phyloP scores from a whole-genome alignment of 2,113 vertebrate species.

The Anas platyrhynchos region DNA sequence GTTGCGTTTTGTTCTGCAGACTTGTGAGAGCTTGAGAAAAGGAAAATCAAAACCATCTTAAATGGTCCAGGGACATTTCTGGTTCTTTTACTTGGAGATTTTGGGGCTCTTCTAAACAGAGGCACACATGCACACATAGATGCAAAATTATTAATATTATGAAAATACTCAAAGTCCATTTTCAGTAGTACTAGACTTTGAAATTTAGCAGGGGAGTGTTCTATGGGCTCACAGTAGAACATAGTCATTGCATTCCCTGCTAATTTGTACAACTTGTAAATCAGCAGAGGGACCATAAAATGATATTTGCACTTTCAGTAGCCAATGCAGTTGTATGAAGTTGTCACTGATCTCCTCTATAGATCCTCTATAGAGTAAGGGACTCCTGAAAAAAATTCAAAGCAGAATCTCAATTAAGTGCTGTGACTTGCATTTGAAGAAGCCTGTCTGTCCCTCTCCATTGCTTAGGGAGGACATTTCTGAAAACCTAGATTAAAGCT shows the following conservation, averaged over 20 bases:
- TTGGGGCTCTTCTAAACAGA: neutral
- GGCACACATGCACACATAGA: neutral
- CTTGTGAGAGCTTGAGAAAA: neutral
- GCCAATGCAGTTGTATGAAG: neutral
- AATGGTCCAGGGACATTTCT: neutral
- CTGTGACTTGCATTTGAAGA: neutral
- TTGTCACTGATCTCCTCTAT: neutral
- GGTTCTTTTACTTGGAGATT: neutral
- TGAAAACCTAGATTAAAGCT: accelerated
- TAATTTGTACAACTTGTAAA: neutral
- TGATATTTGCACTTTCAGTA: neutral
- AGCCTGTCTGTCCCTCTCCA: neutral
- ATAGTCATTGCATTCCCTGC: neutral
- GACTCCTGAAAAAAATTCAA: neutral
- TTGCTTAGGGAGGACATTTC: neutral
- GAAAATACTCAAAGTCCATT: neutral
- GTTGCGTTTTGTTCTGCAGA: neutral
- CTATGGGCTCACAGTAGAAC: neutral
- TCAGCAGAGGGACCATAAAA: neutral
- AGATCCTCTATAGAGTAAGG: neutral
- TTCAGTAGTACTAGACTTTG: neutral
- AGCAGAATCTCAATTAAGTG: neutral
- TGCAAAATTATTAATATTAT: neutral
- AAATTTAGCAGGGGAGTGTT: neutral
- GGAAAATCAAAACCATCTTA: neutral